Conservation (phyloP, 2,888 invertebrate genomes). For the Hemithea aestivaria region DNA sequence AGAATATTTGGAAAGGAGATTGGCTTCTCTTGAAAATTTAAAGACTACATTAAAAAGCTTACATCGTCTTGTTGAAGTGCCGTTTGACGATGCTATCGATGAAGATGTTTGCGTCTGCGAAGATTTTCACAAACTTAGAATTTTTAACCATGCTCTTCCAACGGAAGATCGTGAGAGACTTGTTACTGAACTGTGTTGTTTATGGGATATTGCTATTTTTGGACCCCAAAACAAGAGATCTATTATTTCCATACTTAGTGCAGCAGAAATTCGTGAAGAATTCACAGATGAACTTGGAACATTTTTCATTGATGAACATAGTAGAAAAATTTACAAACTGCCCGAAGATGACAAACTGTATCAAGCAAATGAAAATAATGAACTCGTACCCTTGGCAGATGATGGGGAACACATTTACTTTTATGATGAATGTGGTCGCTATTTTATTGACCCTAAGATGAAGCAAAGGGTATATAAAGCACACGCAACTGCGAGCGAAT, state of each 20-base stretch:
- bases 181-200: conserved; percentile 59
- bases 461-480: conserved; percentile 65
- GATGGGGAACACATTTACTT: conserved; percentile 57
- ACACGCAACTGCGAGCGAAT: conserved; percentile 60
- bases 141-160: conserved; percentile 63
- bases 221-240: conserved; percentile 58
- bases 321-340: conserved; percentile 63
- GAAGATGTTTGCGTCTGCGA: conserved; percentile 53
- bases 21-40: conserved; percentile 51
- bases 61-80: conserved; percentile 33
- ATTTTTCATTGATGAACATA: conserved; percentile 57
- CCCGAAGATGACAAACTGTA: conserved; percentile 49
- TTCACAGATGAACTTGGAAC: conserved; percentile 62
- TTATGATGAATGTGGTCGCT: conserved; percentile 70
- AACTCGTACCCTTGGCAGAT: conserved; percentile 59
- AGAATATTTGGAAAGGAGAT: conserved; percentile 50
- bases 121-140: conserved; percentile 61
- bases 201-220: conserved; percentile 62
- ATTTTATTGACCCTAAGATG: conserved; percentile 52
- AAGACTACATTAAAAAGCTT: conserved; percentile 51
- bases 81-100: conserved; percentile 35
- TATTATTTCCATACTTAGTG: conserved; percentile 65
- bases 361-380: conserved; percentile 59
- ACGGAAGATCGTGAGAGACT: conserved; percentile 53
- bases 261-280: conserved; percentile 57